phyloP scores from a whole-genome alignment of 2,113 vertebrate genomes.

The Rhegmatorhina hoffmannsi region DNA sequence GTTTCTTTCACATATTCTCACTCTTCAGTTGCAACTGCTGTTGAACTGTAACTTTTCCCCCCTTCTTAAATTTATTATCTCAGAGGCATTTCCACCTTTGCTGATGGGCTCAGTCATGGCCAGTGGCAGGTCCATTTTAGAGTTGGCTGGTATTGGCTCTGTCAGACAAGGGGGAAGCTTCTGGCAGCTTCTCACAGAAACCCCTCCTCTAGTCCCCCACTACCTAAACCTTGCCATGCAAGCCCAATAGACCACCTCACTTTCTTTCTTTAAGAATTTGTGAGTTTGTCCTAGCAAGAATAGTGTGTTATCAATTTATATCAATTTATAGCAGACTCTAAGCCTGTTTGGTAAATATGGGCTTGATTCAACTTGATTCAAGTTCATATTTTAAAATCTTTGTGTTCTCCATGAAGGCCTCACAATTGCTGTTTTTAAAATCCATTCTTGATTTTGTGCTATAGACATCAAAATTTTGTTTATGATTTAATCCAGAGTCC shows the following conservation, averaged over 20 bases:
- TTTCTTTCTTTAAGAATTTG: neutral
- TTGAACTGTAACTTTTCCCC: too few species aligned
- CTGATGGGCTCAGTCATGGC: neutral
- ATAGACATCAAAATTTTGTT: constrained; percentile 42
- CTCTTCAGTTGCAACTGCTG: neutral
- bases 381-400: constrained; percentile 20
- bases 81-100: too few species aligned
- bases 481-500: constrained; percentile 13
- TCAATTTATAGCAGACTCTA: neutral
- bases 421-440: constrained; percentile 18
- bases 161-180: neutral
- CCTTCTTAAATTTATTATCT: neutral
- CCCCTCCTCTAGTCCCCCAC: too few species aligned
- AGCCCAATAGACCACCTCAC: neutral
- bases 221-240: neutral
- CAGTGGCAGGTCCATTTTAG: accelerated
- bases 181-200: neutral
- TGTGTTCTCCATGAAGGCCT: constrained; percentile 10
- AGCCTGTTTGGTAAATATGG: constrained; percentile 11
- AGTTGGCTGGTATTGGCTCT: neutral
- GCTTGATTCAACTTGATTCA: constrained; percentile 3
- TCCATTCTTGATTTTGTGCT: constrained; percentile 18
- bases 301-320: neutral
- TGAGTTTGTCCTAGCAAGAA: neutral
- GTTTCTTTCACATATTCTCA: neutral